Percentiles rank a stretch among this genome's conserved stretches.
Conservation (phyloP, 2,113 vertebrate genomes). For the Zonotrichia leucophrys region DNA sequence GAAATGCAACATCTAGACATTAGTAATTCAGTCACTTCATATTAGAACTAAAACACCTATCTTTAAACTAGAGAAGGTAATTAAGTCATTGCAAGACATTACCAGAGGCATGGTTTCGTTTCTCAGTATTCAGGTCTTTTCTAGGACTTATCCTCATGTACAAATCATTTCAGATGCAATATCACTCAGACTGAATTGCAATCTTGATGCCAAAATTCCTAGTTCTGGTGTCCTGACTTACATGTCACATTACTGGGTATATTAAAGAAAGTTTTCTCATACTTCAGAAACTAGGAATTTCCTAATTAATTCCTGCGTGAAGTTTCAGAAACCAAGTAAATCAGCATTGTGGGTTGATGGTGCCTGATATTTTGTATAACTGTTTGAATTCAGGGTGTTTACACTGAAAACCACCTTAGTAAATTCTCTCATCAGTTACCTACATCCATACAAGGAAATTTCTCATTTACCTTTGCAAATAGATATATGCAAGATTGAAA, state of each 20-base stretch:
- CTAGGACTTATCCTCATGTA: neutral
- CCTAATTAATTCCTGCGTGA: neutral
- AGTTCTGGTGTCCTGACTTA: neutral
- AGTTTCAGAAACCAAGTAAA: neutral
- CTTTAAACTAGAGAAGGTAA: neutral
- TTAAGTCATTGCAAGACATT: neutral
- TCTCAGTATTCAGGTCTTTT: neutral
- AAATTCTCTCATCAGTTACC: neutral
- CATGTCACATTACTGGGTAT: neutral
- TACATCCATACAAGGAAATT: neutral
- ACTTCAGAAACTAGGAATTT: neutral
- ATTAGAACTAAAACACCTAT: neutral
- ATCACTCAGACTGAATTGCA: neutral
- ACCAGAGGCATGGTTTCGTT: neutral
- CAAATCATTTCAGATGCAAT: neutral
- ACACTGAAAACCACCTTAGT: neutral
- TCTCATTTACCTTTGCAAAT: neutral
- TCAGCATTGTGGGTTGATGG: neutral
- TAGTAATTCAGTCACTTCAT: neutral
- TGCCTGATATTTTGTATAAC: neutral
- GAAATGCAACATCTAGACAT: neutral
- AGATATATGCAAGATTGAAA: neutral
- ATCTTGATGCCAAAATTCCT: neutral
- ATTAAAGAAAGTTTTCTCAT: neutral
- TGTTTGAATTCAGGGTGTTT: neutral